Evolutionary conservation across 2,113 vertebrate genomes (phyloP).

Genomic region (Aramus guarauna): DNA sequence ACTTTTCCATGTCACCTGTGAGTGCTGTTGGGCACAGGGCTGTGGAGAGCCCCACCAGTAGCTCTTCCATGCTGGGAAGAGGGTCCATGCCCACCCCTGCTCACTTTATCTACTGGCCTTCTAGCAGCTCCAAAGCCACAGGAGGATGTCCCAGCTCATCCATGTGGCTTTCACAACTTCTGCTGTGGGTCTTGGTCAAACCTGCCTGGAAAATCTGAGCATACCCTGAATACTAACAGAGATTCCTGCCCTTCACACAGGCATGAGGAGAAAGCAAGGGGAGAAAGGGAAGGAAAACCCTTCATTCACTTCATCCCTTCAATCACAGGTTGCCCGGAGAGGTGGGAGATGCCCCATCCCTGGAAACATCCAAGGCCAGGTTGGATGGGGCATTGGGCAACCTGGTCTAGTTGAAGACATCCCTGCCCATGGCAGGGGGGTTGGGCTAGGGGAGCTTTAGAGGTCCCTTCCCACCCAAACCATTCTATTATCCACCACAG

Average conservation of each 20-base stretch:
- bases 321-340: background rate
- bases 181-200: background rate
- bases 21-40: background rate
- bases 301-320: background rate
- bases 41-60: background rate
- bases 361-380: background rate
- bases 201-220: background rate
- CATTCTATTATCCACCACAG: fast-evolving
- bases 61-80: background rate
- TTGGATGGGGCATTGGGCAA: background rate
- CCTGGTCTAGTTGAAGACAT: fast-evolving
- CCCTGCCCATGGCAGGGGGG: background rate
- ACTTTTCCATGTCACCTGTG: background rate
- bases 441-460: fast-evolving
- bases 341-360: background rate
- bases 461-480: background rate
- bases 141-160: background rate
- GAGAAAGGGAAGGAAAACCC: background rate
- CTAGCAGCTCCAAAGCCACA: background rate
- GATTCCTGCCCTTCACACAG: background rate
- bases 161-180: background rate
- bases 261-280: background rate
- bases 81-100: background rate
- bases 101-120: background rate
- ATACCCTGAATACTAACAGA: background rate